phyloP scores from a whole-genome alignment of 2,888 invertebrate genomes.

The Podabrus alpinus region DNA sequence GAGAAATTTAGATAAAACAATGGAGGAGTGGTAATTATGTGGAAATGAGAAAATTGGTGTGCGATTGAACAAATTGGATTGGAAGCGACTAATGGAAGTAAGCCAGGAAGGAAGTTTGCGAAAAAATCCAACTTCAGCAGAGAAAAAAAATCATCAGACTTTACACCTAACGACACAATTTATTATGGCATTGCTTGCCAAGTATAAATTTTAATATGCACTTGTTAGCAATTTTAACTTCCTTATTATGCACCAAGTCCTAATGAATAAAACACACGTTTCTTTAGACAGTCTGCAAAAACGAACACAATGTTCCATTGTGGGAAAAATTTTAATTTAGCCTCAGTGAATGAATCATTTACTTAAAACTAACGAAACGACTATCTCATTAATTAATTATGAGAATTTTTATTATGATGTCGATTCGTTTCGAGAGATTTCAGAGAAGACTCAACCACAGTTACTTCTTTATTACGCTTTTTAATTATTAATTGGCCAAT shows the following conservation, averaged over 20 bases:
- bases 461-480: not conserved
- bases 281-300: conserved; percentile 14
- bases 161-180: not conserved
- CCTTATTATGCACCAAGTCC: conserved; percentile 20
- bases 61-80: not conserved
- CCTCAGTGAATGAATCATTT: conserved; percentile 18
- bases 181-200: not conserved
- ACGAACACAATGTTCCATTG: conserved; percentile 12
- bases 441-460: not conserved
- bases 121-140: not conserved
- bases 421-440: not conserved
- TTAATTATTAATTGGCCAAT: not conserved
- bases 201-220: conserved; percentile 21
- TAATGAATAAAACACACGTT: conserved; percentile 10
- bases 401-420: not conserved
- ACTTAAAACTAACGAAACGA: conserved; percentile 20
- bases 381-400: conserved; percentile 2
- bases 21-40: not conserved
- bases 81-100: no score
- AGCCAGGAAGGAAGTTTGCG: not conserved
- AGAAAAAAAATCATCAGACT: not conserved
- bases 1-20: not conserved
- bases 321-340: conserved; percentile 23
- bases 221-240: conserved; percentile 23
- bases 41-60: not conserved